These are phyloP conservation scores for Physella acuta DNA, from an alignment of 1,140 invertebrate genomes.

Conservation along the genomic window DNA sequence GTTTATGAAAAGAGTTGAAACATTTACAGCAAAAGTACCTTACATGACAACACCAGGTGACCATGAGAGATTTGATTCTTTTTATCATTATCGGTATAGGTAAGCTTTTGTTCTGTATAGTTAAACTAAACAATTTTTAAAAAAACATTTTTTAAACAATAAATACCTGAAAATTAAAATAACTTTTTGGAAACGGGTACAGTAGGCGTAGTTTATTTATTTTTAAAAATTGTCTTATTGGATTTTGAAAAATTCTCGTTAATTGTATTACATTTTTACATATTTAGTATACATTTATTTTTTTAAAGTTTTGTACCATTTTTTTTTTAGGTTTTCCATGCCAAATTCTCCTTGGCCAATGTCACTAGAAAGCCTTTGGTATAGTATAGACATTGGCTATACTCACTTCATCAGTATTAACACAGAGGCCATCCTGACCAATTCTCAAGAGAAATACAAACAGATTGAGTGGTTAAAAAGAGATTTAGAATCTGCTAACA, in stretches of 20 bases:
- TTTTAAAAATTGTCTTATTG: neutral
- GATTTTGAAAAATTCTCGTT: neutral
- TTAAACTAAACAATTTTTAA: too few species aligned
- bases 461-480: conserved; percentile 48
- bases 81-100: conserved; percentile 48
- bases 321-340: conserved; percentile 52
- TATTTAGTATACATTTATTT: conserved; percentile 14
- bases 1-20: conserved; percentile 53
- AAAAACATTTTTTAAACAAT: too few species aligned
- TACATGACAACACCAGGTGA: conserved; percentile 61
- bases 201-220: neutral
- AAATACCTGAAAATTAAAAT: too few species aligned
- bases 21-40: conserved; percentile 53
- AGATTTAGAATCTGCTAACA: conserved; percentile 43
- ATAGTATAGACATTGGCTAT: conserved; percentile 56
- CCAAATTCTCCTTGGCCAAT: conserved; percentile 54
- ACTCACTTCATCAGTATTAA: conserved; percentile 52
- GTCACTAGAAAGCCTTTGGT: conserved; percentile 54
- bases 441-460: conserved; percentile 26
- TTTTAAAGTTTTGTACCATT: neutral
- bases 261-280: neutral
- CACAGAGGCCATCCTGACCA: conserved; percentile 42
- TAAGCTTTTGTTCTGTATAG: too few species aligned
- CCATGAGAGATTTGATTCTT: conserved; percentile 49
- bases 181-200: too few species aligned